Percentiles rank a stretch among this genome's conserved stretches.
Conservation (phyloP, 2,797 vertebrate genomes). For the Gephyroberyx darwinii region DNA sequence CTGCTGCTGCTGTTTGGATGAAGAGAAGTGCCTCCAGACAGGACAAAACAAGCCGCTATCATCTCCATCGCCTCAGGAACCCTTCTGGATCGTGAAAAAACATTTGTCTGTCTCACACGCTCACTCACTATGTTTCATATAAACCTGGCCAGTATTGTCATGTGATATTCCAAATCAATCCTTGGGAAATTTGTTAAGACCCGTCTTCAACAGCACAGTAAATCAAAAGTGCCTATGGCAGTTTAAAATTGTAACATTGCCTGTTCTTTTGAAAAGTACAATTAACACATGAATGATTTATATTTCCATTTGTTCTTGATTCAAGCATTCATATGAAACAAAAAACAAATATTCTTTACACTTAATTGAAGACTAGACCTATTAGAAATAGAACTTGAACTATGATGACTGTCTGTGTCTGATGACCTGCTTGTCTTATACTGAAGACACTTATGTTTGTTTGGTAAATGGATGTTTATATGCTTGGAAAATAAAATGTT, state of each 20-base stretch:
- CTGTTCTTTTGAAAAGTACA: background rate
- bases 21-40: slow-evolving; percentile 52
- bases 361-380: background rate
- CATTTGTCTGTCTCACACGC: background rate
- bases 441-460: slow-evolving; percentile 3
- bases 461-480: slow-evolving; percentile 10
- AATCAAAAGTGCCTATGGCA: slow-evolving; percentile 2
- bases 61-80: slow-evolving; percentile 54
- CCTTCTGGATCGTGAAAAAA: slow-evolving; percentile 6
- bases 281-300: slow-evolving; percentile 7
- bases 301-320: background rate
- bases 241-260: background rate
- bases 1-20: slow-evolving; percentile 92
- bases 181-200: background rate
- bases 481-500: slow-evolving; percentile 30
- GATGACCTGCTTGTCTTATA: background rate
- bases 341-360: background rate
- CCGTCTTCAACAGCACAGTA: slow-evolving; percentile 9
- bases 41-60: background rate
- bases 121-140: slow-evolving; percentile 6
- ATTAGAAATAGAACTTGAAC: background rate
- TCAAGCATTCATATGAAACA: background rate
- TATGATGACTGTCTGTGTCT: background rate
- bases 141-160: slow-evolving; percentile 15
- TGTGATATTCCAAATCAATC: slow-evolving; percentile 16